phyloP scores from a whole-genome alignment of 2,888 invertebrate genomes.

The Cheilosia urbana region DNA sequence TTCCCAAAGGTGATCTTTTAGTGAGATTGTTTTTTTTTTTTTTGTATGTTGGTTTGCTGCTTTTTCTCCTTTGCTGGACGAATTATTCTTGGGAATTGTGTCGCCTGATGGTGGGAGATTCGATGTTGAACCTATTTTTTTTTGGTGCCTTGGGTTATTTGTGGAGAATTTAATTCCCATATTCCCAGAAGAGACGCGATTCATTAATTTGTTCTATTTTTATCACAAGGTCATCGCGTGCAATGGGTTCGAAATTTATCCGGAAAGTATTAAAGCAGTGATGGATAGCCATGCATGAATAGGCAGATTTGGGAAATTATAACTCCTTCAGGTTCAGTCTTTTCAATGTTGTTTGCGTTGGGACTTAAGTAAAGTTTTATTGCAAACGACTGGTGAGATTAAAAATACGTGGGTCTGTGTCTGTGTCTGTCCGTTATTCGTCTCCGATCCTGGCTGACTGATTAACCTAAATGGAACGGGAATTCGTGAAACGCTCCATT shows the following conservation, averaged over 20 bases:
- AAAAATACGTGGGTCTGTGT: too few relatives aligned
- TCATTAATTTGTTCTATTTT: conserved; percentile 57
- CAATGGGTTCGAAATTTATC: neutral
- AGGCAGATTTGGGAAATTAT: too few relatives aligned
- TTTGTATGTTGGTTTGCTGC: neutral
- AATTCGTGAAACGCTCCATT: too few relatives aligned
- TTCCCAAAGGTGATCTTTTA: conserved; percentile 66
- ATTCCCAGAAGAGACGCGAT: conserved; percentile 56
- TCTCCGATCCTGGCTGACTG: too few relatives aligned
- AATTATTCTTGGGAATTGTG: conserved; percentile 71
- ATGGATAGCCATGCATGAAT: neutral
- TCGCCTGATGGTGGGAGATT: conserved; percentile 74
- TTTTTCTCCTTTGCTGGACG: conserved; percentile 22
- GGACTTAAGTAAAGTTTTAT: too few relatives aligned
- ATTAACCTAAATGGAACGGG: too few relatives aligned
- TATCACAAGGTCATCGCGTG: conserved; percentile 64
- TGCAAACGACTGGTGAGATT: too few relatives aligned
- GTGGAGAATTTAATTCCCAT: conserved; percentile 44
- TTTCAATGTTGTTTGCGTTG: too few relatives aligned
- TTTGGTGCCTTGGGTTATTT: conserved; percentile 10
- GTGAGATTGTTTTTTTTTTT: conserved; percentile 59
- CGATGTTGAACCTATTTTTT: conserved; percentile 16
- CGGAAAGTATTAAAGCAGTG: neutral
- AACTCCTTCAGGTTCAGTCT: too few relatives aligned
- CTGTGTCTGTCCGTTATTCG: too few relatives aligned